These are phyloP conservation scores for Aphyosemion australe DNA, from an alignment of 2,113 vertebrate genomes.

Conservation along the genomic window DNA sequence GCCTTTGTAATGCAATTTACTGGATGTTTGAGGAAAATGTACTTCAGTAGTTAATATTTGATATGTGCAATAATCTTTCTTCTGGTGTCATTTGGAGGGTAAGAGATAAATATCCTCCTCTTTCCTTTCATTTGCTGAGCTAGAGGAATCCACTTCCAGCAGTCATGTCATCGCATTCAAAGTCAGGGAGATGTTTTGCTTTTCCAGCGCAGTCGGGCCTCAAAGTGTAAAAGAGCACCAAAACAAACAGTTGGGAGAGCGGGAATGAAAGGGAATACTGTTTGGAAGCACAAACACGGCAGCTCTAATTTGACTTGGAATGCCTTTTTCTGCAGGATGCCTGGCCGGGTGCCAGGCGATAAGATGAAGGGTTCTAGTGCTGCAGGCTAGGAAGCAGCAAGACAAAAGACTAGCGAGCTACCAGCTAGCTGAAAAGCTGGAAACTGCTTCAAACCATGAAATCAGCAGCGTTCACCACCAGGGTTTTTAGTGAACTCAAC, in stretches of 20 bases:
- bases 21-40: conserved; percentile 28
- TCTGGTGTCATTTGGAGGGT: conserved; percentile 10
- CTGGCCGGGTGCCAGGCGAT: conserved; percentile 68
- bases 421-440: conserved; percentile 24
- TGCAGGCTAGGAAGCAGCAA: conserved; percentile 14
- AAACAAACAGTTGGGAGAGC: conserved; percentile 78
- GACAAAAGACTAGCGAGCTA: conserved; percentile 18
- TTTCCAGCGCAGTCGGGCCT: conserved; percentile 74
- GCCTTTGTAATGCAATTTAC: conserved; percentile 31
- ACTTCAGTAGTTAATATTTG: neutral
- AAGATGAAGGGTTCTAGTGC: conserved; percentile 33
- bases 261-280: conserved; percentile 82
- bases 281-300: conserved; percentile 79
- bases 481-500: conserved; percentile 1
- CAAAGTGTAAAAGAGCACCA: conserved; percentile 79
- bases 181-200: conserved; percentile 72
- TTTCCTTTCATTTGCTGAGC: conserved; percentile 61
- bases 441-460: conserved; percentile 24
- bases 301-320: conserved; percentile 71
- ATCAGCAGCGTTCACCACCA: conserved; percentile 6
- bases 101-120: conserved; percentile 34
- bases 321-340: conserved; percentile 69
- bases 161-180: conserved; percentile 73
- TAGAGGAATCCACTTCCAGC: conserved; percentile 65
- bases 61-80: conserved; percentile 1